Evolutionary conservation across 1,140 invertebrate genomes (phyloP).

Genomic region (Paramacrobiotus metropolitanus): DNA sequence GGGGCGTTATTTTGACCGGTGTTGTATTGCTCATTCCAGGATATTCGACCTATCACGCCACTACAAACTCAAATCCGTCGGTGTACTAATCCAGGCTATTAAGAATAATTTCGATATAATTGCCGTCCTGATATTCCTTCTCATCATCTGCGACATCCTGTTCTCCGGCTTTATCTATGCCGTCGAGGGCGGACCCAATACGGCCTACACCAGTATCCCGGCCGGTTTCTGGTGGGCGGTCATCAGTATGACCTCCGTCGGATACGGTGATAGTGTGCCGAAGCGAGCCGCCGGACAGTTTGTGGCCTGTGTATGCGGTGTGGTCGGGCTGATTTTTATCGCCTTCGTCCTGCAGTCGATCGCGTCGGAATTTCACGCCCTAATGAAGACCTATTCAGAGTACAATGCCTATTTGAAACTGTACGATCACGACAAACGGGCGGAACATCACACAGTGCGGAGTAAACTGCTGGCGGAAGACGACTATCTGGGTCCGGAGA

Average conservation of each 20-base stretch:
- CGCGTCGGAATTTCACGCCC: neutral
- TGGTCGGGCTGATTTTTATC: slow-evolving; percentile 99
- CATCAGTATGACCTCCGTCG: slow-evolving; percentile 69
- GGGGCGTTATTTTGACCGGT: no score
- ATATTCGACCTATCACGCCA: slow-evolving; percentile 1
- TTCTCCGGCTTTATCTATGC: slow-evolving; percentile 3
- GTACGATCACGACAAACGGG: neutral
- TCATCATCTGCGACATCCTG: neutral
- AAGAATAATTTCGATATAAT: neutral
- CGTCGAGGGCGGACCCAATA: neutral
- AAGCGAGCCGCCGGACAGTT: slow-evolving; percentile 82
- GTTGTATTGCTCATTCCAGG: neutral
- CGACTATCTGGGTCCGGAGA: neutral
- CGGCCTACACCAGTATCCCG: neutral
- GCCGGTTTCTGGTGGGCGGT: neutral
- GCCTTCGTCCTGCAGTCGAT: slow-evolving; percentile 26
- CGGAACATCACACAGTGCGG: no score
- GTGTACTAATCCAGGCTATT: neutral
- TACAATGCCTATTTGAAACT: neutral
- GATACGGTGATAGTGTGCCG: slow-evolving; percentile 94
- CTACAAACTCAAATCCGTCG: slow-evolving; percentile 2
- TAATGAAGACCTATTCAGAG: slow-evolving; percentile 3
- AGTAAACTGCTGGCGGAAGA: neutral
- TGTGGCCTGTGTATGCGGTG: slow-evolving; percentile 94
- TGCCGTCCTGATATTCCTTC: neutral